Evolutionary conservation across 2,113 vertebrate genomes (phyloP).

Genomic region (Ophiodon elongatus): DNA sequence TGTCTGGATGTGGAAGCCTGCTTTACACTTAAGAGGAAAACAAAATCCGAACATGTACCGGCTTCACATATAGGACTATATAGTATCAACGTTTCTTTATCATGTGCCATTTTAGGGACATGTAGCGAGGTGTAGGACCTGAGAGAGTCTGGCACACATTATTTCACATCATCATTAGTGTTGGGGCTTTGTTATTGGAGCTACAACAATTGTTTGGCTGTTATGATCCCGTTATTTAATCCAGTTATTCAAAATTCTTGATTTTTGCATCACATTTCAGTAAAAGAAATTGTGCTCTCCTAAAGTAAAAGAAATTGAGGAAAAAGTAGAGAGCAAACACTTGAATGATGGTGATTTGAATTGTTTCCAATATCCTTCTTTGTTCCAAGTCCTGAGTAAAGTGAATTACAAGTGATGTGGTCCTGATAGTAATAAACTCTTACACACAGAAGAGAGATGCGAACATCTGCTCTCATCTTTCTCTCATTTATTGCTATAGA

Average conservation of each 20-base stretch:
- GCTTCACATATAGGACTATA: not conserved
- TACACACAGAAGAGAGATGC: not conserved
- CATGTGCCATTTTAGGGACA: not conserved
- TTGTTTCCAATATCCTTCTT: constrained; percentile 1
- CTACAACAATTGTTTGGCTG: not conserved
- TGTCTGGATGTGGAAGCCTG: constrained; percentile 24
- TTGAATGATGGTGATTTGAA: constrained; percentile 3
- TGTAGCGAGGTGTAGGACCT: not conserved
- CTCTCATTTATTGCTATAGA: constrained; percentile 32
- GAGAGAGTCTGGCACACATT: not conserved
- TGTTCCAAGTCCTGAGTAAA: not conserved
- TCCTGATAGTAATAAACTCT: constrained; percentile 13
- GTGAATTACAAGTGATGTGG: constrained; percentile 12
- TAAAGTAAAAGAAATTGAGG: not conserved
- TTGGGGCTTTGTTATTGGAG: not conserved
- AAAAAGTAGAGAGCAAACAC: not conserved
- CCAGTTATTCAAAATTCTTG: not conserved
- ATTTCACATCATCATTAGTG: not conserved
- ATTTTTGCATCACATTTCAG: not conserved
- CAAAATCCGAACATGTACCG: not conserved
- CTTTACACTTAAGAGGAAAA: constrained; percentile 31
- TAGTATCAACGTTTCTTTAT: not conserved
- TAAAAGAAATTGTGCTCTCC: not conserved
- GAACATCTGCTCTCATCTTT: constrained; percentile 4
- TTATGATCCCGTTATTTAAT: not conserved